These are phyloP conservation scores for Osmerus eperlanus DNA, from an alignment of 2,113 vertebrate genomes.

Conservation along the genomic window DNA sequence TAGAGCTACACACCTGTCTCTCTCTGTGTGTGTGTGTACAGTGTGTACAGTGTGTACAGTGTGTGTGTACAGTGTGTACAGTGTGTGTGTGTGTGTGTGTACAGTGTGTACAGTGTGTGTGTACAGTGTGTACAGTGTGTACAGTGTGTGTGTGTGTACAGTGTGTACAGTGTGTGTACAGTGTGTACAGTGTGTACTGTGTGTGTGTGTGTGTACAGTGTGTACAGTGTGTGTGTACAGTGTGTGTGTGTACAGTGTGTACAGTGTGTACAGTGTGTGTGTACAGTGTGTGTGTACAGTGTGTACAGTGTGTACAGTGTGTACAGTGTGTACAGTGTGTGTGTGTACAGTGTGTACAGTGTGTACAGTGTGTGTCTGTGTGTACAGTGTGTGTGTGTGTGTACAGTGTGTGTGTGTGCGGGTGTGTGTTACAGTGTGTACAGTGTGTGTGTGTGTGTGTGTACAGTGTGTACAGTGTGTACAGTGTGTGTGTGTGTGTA, in stretches of 20 bases:
- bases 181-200: neutral
- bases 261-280: too few relatives aligned
- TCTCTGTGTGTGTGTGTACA: conserved; percentile 3
- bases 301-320: too few relatives aligned
- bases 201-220: neutral
- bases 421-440: too few relatives aligned
- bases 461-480: too few relatives aligned
- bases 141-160: conserved; percentile 6
- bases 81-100: conserved; percentile 6
- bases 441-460: neutral
- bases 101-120: too few relatives aligned
- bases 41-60: too few relatives aligned
- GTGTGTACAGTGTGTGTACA: too few relatives aligned
- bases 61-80: neutral
- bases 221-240: neutral
- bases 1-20: neutral
- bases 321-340: neutral
- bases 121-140: too few relatives aligned
- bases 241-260: conserved; percentile 3
- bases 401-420: too few relatives aligned
- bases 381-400: neutral
- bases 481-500: too few relatives aligned
- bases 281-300: neutral
- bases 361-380: too few relatives aligned
- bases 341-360: too few relatives aligned